Conservation (phyloP, 2,888 invertebrate genomes). For the Stenodera caucasica region DNA sequence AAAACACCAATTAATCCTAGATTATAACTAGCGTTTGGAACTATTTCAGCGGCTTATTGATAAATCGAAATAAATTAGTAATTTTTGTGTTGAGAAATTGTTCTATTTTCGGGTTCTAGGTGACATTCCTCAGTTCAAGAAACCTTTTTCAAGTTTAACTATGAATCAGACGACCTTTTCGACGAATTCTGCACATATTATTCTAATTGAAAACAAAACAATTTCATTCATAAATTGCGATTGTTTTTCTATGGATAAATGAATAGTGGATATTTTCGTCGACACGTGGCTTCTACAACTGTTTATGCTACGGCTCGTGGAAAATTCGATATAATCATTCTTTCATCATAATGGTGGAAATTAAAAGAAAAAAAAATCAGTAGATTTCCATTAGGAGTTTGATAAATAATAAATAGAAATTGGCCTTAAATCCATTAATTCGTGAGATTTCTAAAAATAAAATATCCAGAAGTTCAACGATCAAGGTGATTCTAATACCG, state of each 20-base stretch:
- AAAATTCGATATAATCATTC: no score
- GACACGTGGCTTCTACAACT: neutral
- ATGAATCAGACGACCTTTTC: conserved; percentile 8
- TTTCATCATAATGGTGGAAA: no score
- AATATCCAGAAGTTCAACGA: no score
- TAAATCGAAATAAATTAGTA: neutral
- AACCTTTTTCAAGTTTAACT: conserved; percentile 3
- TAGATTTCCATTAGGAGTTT: neutral
- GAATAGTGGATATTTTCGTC: neutral
- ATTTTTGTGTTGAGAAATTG: neutral
- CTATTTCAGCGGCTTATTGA: neutral
- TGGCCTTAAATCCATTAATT: no score
- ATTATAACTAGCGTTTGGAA: no score
- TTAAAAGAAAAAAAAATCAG: neutral
- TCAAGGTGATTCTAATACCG: no score
- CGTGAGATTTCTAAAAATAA: no score
- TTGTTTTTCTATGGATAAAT: neutral
- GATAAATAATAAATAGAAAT: no score
- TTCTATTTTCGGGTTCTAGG: conserved; percentile 2
- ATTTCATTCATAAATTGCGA: neutral
- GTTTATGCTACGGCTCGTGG: neutral
- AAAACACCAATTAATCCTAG: no score
- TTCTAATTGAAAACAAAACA: neutral
- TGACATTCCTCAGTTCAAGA: conserved; percentile 11
- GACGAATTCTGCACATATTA: neutral